Evolutionary conservation across 2,797 vertebrate genomes (phyloP).

Genomic region (Toxotes lorentzi): DNA sequence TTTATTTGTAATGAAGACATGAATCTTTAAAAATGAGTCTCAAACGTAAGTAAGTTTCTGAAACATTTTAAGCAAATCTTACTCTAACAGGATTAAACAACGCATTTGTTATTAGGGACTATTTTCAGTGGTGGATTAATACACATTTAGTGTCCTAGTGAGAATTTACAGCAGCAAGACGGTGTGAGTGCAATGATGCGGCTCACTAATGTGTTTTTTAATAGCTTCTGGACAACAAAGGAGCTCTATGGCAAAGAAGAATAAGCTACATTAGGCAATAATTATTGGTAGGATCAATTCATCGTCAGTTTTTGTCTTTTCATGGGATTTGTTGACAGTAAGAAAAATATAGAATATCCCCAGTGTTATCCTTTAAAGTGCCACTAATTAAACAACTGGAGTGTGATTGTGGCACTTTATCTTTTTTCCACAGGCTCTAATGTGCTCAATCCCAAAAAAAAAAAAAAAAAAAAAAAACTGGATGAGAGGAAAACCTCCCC

Average conservation of each 20-base stretch:
- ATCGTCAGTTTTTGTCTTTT: background rate
- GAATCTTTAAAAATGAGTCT: background rate
- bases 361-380: slow-evolving; percentile 15
- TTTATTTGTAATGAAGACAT: background rate
- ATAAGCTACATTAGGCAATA: background rate
- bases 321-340: background rate
- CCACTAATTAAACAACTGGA: slow-evolving; percentile 39
- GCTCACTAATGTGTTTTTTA: background rate
- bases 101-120: background rate
- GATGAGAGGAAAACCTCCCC: slow-evolving; percentile 45
- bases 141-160: background rate
- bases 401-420: slow-evolving; percentile 25
- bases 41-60: background rate
- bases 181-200: background rate
- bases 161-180: background rate
- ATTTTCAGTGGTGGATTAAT: background rate
- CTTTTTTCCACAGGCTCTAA: slow-evolving; percentile 27
- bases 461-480: slow-evolving; percentile 2
- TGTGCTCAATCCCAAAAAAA: slow-evolving; percentile 20
- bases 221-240: background rate
- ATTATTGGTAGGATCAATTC: background rate
- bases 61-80: background rate
- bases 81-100: background rate
- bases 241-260: background rate
- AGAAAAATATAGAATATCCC: background rate